Percentiles rank a stretch among this genome's conserved stretches.
Evolutionary conservation across 2,888 invertebrate species (phyloP).

Genomic region (Pilophorus perplexus): DNA sequence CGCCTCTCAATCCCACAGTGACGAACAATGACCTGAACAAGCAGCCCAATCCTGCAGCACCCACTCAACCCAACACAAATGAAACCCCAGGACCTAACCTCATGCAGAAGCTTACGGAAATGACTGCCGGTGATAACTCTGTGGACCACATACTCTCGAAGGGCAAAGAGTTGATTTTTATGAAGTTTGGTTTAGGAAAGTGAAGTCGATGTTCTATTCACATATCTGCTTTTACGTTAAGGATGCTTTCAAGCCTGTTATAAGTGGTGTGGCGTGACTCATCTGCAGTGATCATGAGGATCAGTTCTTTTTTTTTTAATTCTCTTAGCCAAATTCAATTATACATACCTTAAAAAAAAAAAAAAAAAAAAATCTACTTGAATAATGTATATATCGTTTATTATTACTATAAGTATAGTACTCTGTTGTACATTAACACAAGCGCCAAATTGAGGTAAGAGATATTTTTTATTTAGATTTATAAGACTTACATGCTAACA

Average conservation of each 20-base stretch:
- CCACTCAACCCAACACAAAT: constrained; percentile 46
- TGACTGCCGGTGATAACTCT: constrained; percentile 67
- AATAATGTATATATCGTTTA: not conserved
- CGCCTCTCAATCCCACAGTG: constrained; percentile 44
- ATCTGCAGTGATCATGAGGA: not conserved
- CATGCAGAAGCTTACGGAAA: constrained; percentile 86
- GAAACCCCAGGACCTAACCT: constrained; percentile 61
- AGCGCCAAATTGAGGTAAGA: constrained; percentile 13
- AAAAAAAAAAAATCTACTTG: too few relatives aligned
- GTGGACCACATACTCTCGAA: constrained; percentile 88
- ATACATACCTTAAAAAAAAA: constrained; percentile 7
- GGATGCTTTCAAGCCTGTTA: constrained; percentile 8
- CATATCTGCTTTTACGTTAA: constrained; percentile 34
- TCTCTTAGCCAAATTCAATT: constrained; percentile 24
- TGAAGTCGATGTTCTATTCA: constrained; percentile 43
- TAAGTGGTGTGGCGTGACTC: not conserved
- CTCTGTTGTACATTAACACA: constrained; percentile 6
- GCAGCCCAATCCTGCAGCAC: constrained; percentile 44
- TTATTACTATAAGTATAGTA: constrained; percentile 3
- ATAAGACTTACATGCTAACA: not conserved
- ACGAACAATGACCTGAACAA: constrained; percentile 45
- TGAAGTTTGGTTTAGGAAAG: constrained; percentile 82
- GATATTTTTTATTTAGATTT: constrained; percentile 24
- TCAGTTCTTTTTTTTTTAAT: not conserved
- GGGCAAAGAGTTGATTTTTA: constrained; percentile 90